These are phyloP conservation scores for Patiria pectinifera DNA, from an alignment of 53 echinoderm and acorn worm species.

Conservation along the genomic window DNA sequence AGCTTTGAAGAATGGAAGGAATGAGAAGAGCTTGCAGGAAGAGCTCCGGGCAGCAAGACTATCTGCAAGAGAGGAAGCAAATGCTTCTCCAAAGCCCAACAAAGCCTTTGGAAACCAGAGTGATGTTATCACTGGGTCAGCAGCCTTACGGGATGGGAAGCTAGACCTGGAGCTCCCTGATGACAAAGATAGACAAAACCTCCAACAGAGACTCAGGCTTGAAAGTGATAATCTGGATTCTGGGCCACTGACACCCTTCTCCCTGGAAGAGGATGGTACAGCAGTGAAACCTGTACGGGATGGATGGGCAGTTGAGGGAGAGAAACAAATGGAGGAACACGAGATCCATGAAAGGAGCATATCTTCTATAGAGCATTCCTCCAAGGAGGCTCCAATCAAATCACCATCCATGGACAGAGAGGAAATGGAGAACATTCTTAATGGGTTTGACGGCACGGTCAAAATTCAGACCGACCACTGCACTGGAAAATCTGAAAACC, in stretches of 20 bases:
- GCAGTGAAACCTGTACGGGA: constrained; percentile 34
- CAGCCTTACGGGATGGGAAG: not conserved
- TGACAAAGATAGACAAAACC: constrained; percentile 27
- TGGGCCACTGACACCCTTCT: constrained; percentile 46
- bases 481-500: not conserved
- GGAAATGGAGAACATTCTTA: constrained; percentile 77
- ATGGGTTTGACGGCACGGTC: not conserved
- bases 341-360: constrained; percentile 29
- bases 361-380: constrained; percentile 42
- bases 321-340: constrained; percentile 46
- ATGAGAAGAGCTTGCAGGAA: constrained; percentile 41
- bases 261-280: constrained; percentile 42
- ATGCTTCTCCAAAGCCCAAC: not conserved
- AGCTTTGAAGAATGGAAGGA: not conserved
- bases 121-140: not conserved
- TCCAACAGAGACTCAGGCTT: constrained; percentile 30
- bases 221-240: constrained; percentile 53
- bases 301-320: constrained; percentile 10
- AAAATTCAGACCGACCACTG: not conserved
- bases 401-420: constrained; percentile 70
- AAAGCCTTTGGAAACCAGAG: not conserved
- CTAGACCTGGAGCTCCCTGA: not conserved
- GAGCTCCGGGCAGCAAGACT: constrained; percentile 32
- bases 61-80: not conserved
- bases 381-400: constrained; percentile 37